Evolutionary conservation across 2,113 vertebrate species (phyloP).

Genomic region (Ploceus nigricollis): DNA sequence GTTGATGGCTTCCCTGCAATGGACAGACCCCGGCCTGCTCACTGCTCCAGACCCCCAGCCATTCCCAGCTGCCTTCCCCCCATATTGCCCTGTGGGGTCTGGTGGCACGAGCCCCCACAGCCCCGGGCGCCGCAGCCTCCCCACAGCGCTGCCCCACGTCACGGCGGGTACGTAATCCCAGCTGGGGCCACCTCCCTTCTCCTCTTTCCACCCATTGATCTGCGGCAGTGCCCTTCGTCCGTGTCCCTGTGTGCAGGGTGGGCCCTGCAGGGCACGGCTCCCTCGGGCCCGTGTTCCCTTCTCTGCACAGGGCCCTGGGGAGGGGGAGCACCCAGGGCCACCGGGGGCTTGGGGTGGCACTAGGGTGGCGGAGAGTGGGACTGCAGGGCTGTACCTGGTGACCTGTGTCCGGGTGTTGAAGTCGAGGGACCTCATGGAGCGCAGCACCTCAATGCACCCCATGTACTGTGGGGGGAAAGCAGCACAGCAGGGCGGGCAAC

Average conservation of each 20-base stretch:
- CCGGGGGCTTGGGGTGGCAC: rapidly evolving
- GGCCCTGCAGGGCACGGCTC: background rate
- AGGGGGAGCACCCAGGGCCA: background rate
- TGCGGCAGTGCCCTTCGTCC: background rate
- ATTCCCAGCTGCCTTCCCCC: background rate
- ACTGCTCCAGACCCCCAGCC: background rate
- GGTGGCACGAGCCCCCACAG: background rate
- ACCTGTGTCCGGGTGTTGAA: constrained; percentile 95
- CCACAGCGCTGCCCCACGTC: background rate
- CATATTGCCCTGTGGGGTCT: rapidly evolving
- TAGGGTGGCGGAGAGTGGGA: rapidly evolving
- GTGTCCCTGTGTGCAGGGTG: background rate
- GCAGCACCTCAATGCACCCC: constrained; percentile 95
- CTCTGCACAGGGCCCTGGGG: rapidly evolving
- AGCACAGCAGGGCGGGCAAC: background rate
- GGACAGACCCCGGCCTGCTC: background rate
- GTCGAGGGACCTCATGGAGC: constrained; percentile 95
- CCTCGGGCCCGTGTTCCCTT: background rate
- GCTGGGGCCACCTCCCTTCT: constrained; percentile 33
- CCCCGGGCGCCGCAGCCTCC: rapidly evolving
- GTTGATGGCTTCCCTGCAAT: constrained; percentile 92
- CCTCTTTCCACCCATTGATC: constrained; percentile 33
- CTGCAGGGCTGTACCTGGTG: constrained; percentile 79
- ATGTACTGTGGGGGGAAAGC: constrained; percentile 78
- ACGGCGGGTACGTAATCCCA: background rate